Base-by-base conservation (phyloP, 2,888 invertebrate species). In the Pseudococcus viburni region DNA sequence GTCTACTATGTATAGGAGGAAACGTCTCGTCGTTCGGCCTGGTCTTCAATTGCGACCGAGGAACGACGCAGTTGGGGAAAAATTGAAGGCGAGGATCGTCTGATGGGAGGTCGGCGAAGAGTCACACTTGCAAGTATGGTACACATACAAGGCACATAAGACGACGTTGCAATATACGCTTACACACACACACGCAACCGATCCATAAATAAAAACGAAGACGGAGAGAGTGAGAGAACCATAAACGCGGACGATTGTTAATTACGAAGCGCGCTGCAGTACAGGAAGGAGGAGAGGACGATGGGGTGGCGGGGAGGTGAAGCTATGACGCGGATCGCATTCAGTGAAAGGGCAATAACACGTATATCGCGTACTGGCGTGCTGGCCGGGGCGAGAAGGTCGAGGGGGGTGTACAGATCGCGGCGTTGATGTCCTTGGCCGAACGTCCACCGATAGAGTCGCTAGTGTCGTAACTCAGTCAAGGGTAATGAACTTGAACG, bases 401-500 rank as follows among this genome's bases (percentile, higher is more conserved):
- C 46, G 68, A 84, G 39, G 1, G 88, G 84, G 84, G 88, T 64
- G 64, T 68, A 68, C 64, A 39, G 84, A 51, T 84, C 85, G 85
- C 77, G 51, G 77, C 68, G 77, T 59, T 48, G 55, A 88, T 88
- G 88, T 88, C 88, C 88, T 88, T 88, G 88, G 88, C 88, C 88
- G 85, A 88, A 88, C 88, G 85, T 88, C 84, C 85, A 84, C 94
- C 94, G 94, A 94, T 94, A 94, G 94, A 94, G 92, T 91, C 91
- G 92, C 91, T 92, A 92, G 93, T 93, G 93, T 94, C 94, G 95
- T 95, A 94, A 95, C 94, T 95, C 95, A 95, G 95, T 95, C 95
- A 95, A 95, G 95, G 95, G 95, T 95, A 90, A 90, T 91, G 91
- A 91, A 90, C 90, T 89, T 92, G 93, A 93, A 93, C 93, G 93